Evolutionary conservation across 2,888 invertebrate species (phyloP).

Genomic region (Cylindroiulus punctatus): DNA sequence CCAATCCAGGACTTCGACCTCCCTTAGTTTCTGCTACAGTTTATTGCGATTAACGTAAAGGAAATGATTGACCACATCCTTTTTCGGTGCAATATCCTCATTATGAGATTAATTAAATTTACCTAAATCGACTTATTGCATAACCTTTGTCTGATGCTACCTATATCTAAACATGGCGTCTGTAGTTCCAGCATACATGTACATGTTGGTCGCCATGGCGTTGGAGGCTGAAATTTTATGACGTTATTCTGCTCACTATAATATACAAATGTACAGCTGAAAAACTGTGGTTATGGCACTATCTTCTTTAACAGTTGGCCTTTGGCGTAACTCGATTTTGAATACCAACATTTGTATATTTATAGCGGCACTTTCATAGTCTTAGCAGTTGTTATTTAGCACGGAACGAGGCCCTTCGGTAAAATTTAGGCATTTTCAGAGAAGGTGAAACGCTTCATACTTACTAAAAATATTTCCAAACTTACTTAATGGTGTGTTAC

Average conservation of each 20-base stretch:
- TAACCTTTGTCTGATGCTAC: neutral
- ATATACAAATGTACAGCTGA: neutral
- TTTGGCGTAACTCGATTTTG: neutral
- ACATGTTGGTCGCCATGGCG: neutral
- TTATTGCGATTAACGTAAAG: neutral
- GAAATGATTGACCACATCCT: neutral
- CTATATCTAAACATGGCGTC: neutral
- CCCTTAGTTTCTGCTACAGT: neutral
- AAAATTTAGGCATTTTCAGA: slow-evolving; percentile 14
- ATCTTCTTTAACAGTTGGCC: slow-evolving; percentile 28
- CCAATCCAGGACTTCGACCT: slow-evolving; percentile 8
- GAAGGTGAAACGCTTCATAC: slow-evolving; percentile 35
- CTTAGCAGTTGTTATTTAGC: slow-evolving; percentile 39
- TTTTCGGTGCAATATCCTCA: neutral
- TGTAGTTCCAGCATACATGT: too few relatives aligned
- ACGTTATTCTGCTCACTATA: neutral
- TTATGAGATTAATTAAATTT: neutral
- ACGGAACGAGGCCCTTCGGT: slow-evolving; percentile 40
- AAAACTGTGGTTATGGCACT: neutral
- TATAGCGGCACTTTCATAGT: neutral
- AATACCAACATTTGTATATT: slow-evolving; percentile 34
- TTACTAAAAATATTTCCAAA: slow-evolving; percentile 35
- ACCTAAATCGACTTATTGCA: neutral
- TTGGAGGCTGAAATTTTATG: neutral
- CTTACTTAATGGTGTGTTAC: slow-evolving; percentile 17